Evolutionary conservation across 2,797 vertebrate species (phyloP).

Genomic region (Hoplostethus atlanticus): DNA sequence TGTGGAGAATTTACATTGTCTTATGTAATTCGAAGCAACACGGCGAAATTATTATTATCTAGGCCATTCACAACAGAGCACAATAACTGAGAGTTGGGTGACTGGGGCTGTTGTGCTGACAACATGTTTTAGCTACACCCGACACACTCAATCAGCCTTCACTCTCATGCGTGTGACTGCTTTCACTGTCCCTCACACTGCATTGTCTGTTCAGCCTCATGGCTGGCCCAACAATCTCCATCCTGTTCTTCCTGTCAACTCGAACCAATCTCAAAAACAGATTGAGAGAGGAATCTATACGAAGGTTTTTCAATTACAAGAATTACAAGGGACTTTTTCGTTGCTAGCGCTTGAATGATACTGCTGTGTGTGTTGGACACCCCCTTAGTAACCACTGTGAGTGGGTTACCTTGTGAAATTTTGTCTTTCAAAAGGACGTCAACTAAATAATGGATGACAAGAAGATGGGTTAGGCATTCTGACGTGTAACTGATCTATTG

Average conservation of each 20-base stretch:
- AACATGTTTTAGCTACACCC: constrained; percentile 46
- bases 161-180: constrained; percentile 44
- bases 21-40: constrained; percentile 55
- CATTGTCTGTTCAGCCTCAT: constrained; percentile 48
- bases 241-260: constrained; percentile 52
- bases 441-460: neutral
- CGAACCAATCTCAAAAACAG: constrained; percentile 31
- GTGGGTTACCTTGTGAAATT: constrained; percentile 17
- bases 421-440: neutral
- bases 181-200: constrained; percentile 54
- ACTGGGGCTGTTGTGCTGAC: constrained; percentile 65
- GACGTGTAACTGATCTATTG: constrained; percentile 7
- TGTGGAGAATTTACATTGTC: constrained; percentile 35
- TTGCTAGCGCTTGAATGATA: constrained; percentile 3
- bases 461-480: constrained; percentile 6
- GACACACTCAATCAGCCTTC: constrained; percentile 56
- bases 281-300: constrained; percentile 20
- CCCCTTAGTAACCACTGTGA: constrained; percentile 21
- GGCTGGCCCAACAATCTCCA: constrained; percentile 44
- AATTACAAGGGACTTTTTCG: constrained; percentile 23
- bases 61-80: constrained; percentile 46
- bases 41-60: constrained; percentile 45
- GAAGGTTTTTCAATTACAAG: constrained; percentile 16
- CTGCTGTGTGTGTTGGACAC: constrained; percentile 30
- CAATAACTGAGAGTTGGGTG: constrained; percentile 57